phyloP scores from a whole-genome alignment of 2,797 vertebrate species.

The Bucorvus abyssinicus region DNA sequence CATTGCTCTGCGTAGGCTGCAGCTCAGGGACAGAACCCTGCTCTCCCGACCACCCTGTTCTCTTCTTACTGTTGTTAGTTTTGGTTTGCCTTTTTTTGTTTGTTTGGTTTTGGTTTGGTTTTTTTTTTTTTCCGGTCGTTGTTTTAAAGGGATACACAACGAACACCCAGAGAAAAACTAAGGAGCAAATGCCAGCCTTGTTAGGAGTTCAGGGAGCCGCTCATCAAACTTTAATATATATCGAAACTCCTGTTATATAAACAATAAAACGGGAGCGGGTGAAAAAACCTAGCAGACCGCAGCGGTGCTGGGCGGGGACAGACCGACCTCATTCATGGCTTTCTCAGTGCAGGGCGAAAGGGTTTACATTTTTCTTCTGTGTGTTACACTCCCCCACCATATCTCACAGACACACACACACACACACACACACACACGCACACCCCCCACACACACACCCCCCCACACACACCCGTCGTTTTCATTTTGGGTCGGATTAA shows the following conservation, averaged over 20 bases:
- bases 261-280: background rate
- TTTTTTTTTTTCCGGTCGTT: accelerated
- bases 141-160: background rate
- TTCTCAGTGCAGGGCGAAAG: background rate
- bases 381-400: no score
- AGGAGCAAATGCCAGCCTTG: background rate
- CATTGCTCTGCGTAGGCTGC: background rate
- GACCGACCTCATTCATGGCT: conserved; percentile 29
- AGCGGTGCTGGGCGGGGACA: conserved; percentile 1
- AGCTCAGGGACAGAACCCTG: accelerated
- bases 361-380: background rate
- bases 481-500: background rate
- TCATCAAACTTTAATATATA: background rate
- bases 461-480: background rate
- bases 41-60: background rate
- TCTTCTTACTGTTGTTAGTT: background rate
- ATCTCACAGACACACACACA: no score
- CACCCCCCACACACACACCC: no score
- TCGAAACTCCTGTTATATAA: background rate
- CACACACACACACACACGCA: no score
- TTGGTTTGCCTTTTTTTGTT: no score
- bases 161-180: background rate
- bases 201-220: background rate
- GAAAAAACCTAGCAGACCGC: background rate
- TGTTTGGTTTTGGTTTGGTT: background rate